phyloP scores from a whole-genome alignment of 2,888 invertebrate species.

The Drosophila tripunctata region DNA sequence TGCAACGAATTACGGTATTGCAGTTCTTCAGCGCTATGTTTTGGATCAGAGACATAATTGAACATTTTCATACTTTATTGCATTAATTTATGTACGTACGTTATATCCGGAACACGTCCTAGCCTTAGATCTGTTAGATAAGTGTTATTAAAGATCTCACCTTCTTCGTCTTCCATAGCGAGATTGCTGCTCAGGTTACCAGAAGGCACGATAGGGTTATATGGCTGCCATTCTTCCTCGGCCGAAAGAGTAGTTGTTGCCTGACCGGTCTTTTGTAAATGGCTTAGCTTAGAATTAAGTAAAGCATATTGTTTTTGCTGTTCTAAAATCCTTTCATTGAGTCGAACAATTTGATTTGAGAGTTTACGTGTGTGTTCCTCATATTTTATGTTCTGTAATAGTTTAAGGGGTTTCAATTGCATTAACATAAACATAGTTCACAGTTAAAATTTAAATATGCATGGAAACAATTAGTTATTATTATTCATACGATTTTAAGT shows the following conservation, averaged over 20 bases:
- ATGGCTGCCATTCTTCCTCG: slow-evolving; percentile 43
- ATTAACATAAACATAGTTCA: too few relatives aligned
- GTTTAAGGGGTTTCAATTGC: neutral
- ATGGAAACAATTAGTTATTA: too few relatives aligned
- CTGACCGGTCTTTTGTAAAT: slow-evolving; percentile 59
- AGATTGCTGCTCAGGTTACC: slow-evolving; percentile 84
- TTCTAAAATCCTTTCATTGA: slow-evolving; percentile 83
- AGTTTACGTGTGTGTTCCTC: slow-evolving; percentile 81
- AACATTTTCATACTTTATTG: slow-evolving; percentile 65
- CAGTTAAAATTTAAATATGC: too few relatives aligned
- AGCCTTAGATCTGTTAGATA: slow-evolving; percentile 89
- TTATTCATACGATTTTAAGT: too few relatives aligned
- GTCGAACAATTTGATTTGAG: slow-evolving; percentile 80
- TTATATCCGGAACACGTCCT: slow-evolving; percentile 84
- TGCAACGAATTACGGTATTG: slow-evolving; percentile 92
- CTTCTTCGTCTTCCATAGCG: slow-evolving; percentile 93
- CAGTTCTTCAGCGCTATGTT: slow-evolving; percentile 87
- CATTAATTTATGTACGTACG: slow-evolving; percentile 34
- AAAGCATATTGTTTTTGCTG: slow-evolving; percentile 82
- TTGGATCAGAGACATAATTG: neutral
- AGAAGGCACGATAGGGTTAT: slow-evolving; percentile 66
- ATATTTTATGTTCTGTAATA: slow-evolving; percentile 76
- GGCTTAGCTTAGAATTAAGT: slow-evolving; percentile 79
- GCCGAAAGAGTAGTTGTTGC: neutral
- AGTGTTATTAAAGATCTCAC: slow-evolving; percentile 92